Percentiles rank a stretch among this genome's conserved stretches.
Evolutionary conservation across 2,888 invertebrate genomes (phyloP).

Genomic region (Parasteatoda lunata): DNA sequence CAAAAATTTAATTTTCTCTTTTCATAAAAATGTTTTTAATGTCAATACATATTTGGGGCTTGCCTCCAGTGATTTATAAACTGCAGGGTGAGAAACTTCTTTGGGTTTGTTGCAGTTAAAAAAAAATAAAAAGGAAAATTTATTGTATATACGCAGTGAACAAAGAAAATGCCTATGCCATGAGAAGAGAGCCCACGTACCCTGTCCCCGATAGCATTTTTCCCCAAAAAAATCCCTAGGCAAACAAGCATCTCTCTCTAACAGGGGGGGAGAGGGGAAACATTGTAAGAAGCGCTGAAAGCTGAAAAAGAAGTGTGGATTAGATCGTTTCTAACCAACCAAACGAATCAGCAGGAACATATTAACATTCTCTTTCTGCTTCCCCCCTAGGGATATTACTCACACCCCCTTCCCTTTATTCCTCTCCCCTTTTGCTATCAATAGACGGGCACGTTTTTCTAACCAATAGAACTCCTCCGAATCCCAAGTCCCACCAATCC

Average conservation of each 20-base stretch:
- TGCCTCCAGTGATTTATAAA: too few species aligned
- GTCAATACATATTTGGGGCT: too few species aligned
- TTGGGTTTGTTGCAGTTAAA: too few species aligned
- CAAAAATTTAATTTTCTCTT: too few species aligned
- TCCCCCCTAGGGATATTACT: conserved; percentile 63
- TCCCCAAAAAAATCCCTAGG: conserved; percentile 39
- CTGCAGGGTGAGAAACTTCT: too few species aligned
- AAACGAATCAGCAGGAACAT: conserved; percentile 63
- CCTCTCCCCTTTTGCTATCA: conserved; percentile 41
- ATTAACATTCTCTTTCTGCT: conserved; percentile 61
- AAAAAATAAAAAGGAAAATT: conserved; percentile 25
- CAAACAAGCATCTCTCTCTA: conserved; percentile 63
- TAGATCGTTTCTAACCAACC: conserved; percentile 66
- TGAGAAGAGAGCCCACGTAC: background rate
- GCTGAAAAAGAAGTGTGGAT: conserved; percentile 60
- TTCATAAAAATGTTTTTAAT: too few species aligned
- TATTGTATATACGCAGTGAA: conserved; percentile 65
- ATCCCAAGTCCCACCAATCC: conserved; percentile 53
- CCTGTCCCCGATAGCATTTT: conserved; percentile 31
- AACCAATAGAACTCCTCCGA: conserved; percentile 44
- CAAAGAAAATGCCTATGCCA: conserved; percentile 59
- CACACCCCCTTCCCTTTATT: conserved; percentile 15
- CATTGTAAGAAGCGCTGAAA: conserved; percentile 38
- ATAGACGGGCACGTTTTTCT: conserved; percentile 62
- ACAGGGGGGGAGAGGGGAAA: conserved; percentile 29